Percentiles rank a stretch among this genome's conserved stretches.
Evolutionary conservation across 2,113 vertebrate species (phyloP).

Genomic region (Ornithorhynchus anatinus): DNA sequence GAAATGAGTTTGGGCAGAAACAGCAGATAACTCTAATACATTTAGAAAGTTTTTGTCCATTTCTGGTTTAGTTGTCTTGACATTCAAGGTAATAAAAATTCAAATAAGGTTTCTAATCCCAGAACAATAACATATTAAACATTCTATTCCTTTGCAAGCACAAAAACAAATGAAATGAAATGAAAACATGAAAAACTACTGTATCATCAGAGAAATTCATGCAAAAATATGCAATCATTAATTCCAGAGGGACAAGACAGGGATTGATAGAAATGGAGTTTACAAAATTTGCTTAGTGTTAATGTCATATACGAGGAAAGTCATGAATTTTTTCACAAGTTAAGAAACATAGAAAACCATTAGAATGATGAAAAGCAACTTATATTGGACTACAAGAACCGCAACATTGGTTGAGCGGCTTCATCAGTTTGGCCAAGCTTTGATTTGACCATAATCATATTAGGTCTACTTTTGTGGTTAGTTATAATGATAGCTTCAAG

Average conservation of each 20-base stretch:
- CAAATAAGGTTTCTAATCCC: background rate
- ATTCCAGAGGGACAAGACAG: background rate
- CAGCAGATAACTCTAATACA: background rate
- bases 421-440: too few species aligned
- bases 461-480: too few species aligned
- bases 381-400: too few species aligned
- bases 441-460: too few species aligned
- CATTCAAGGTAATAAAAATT: background rate
- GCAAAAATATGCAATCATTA: background rate
- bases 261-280: background rate
- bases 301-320: background rate
- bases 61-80: background rate
- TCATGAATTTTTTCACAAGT: slow-evolving; percentile 6
- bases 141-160: background rate
- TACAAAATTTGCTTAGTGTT: background rate
- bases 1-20: background rate
- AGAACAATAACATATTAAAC: background rate
- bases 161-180: background rate
- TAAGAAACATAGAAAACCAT: background rate
- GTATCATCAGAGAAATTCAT: background rate
- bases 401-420: too few species aligned
- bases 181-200: slow-evolving; percentile 1
- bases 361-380: background rate
- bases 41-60: background rate
- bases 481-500: too few species aligned